Base-by-base conservation (phyloP, 1,140 invertebrate species). In the Heliconius himera region DNA sequence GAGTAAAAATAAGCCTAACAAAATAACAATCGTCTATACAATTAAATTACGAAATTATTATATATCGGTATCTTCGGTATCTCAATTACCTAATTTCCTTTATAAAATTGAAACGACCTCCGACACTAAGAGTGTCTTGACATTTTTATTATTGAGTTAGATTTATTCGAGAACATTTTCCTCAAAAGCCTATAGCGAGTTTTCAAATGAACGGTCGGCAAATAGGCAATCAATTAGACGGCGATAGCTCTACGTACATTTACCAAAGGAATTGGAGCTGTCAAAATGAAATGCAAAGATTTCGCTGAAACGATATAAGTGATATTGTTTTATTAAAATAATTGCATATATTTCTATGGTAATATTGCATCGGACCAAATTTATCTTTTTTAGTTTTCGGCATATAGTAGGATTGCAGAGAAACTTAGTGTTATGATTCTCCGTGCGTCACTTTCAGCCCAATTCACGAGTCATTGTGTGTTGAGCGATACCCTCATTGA, bases 191-290 rank as follows among this genome's bases (percentile, higher is more conserved):
- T 66, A 66, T 26, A 26, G 9, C 26, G 60, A 66, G 26, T 29
- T 66, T 66, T 66, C 60, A 54, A 74, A 56, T 74, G 73, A 54
- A 74, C 8, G 73, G 33, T 56, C n/a, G 36, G 20, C 73, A 74
- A 29, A 56, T 54, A 56, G 49, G 49, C 54, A 56, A 56, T 74
- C 51, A 74, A 74, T 74, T 74, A 54, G 54, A 74, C 51, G 73
- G 1, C 56, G 36, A 74, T 56, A 33, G 73, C 26, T 36, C 51
- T 38, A 1, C 22, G 60, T 66, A 66, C 60, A 66, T 13, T 66
- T 66, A 16, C 60, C 9, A 66, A 66, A 66, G 60, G 3, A 66
- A 29, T 66, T 66, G 60, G 26, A 26, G 22, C 26, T 66, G 60
- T 66, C 26, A 22, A 66, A 29, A 66, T 0, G 60, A 29, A 29